A percentile compares a stretch with the other conserved stretches of the same genome.
Evolutionary conservation across 2,888 invertebrate genomes (phyloP).

Genomic region (Rotaria macrura): DNA sequence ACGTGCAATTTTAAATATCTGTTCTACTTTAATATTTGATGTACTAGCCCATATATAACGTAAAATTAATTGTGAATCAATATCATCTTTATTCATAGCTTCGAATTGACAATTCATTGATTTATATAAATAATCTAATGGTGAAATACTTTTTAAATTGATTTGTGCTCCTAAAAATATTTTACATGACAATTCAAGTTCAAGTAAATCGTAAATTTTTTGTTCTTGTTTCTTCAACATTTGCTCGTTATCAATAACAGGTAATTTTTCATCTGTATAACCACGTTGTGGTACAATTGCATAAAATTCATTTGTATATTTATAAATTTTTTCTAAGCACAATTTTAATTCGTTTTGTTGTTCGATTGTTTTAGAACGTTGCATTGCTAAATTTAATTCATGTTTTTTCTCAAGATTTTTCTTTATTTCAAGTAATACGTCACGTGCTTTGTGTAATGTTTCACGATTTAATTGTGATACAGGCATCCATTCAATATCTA

Average conservation of each 20-base stretch:
- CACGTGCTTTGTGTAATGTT: slow-evolving; percentile 46
- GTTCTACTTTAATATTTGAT: slow-evolving; percentile 38
- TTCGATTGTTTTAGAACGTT: slow-evolving; percentile 38
- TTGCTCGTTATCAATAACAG: slow-evolving; percentile 44
- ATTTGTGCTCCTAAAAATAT: slow-evolving; percentile 49
- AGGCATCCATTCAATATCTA: slow-evolving; percentile 45
- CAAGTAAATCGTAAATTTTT: slow-evolving; percentile 46
- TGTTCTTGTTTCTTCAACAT: slow-evolving; percentile 43
- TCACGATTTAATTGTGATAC: slow-evolving; percentile 48
- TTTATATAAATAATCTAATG: slow-evolving; percentile 51
- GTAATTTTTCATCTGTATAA: slow-evolving; percentile 48
- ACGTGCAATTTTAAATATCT: slow-evolving; percentile 43
- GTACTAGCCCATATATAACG: slow-evolving; percentile 10
- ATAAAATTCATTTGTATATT: slow-evolving; percentile 52
- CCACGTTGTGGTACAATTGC: slow-evolving; percentile 51
- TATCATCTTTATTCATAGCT: slow-evolving; percentile 45
- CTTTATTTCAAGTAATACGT: slow-evolving; percentile 39
- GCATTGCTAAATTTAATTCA: slow-evolving; percentile 34
- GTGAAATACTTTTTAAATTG: slow-evolving; percentile 47
- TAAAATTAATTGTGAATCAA: slow-evolving; percentile 46
- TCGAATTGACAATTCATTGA: slow-evolving; percentile 49
- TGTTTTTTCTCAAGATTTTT: slow-evolving; percentile 35
- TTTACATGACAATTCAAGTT: slow-evolving; percentile 49
- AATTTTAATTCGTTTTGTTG: slow-evolving; percentile 39
- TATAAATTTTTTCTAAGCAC: slow-evolving; percentile 39